Evolutionary conservation across 1,140 invertebrate species (phyloP).

Genomic region (Marisa cornuarietis): DNA sequence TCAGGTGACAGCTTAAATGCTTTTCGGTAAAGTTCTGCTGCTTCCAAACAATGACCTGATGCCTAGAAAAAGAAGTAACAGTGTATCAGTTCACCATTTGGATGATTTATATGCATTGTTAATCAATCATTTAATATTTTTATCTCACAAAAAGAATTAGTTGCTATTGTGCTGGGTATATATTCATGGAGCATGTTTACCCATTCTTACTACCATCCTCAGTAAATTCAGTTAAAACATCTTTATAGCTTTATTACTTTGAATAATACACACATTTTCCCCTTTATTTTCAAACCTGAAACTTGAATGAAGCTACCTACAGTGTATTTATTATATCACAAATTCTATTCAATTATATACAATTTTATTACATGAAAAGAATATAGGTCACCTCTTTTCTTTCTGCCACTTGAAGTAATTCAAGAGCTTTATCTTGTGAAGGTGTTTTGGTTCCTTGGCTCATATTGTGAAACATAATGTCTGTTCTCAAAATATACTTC

Average conservation of each 20-base stretch:
- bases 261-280: too few relatives aligned
- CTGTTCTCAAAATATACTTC: constrained; percentile 57
- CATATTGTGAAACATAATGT: constrained; percentile 53
- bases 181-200: too few relatives aligned
- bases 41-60: constrained; percentile 47
- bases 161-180: too few relatives aligned
- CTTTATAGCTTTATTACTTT: too few relatives aligned
- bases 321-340: too few relatives aligned
- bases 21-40: constrained; percentile 51
- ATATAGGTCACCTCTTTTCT: constrained; percentile 44
- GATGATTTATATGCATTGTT: neutral
- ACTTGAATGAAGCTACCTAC: too few relatives aligned
- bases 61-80: constrained; percentile 42
- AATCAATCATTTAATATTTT: neutral
- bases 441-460: constrained; percentile 20
- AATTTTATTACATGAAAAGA: too few relatives aligned
- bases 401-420: constrained; percentile 50
- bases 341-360: too few relatives aligned
- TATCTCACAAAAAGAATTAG: neutral
- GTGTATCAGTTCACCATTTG: neutral
- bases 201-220: too few relatives aligned
- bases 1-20: constrained; percentile 55
- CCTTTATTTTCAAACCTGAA: too few relatives aligned
- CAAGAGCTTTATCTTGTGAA: constrained; percentile 39
- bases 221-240: too few relatives aligned